A percentile compares a stretch with the other conserved stretches of the same genome.
Conservation (phyloP, 2,888 invertebrate species). For the Bellardia bayeri region DNA sequence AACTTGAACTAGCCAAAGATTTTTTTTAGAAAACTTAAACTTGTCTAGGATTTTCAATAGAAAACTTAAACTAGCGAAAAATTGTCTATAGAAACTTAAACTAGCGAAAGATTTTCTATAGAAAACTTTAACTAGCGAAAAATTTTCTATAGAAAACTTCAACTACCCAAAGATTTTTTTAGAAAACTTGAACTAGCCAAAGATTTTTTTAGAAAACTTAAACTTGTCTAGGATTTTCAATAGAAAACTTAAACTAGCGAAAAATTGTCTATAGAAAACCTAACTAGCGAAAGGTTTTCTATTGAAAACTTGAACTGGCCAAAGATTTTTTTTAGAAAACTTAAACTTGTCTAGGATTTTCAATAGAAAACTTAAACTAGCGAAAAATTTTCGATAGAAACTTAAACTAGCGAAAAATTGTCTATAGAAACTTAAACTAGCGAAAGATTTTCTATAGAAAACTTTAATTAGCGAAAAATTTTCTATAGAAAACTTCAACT, state of each 20-base stretch:
- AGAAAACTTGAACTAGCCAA: neutral
- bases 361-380: neutral
- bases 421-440: neutral
- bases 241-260: neutral
- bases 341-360: neutral
- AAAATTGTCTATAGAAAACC: neutral
- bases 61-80: too few relatives aligned
- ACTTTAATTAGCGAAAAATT: neutral
- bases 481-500: neutral
- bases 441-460: neutral
- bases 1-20: neutral
- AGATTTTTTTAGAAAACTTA: neutral
- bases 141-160: neutral
- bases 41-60: too few relatives aligned
- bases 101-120: too few relatives aligned
- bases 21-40: neutral
- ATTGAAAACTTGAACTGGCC: neutral
- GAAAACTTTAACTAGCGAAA: neutral
- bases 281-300: neutral
- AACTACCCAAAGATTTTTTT: neutral
- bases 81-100: neutral
- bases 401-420: neutral
- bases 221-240: neutral
- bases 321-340: slow-evolving; percentile 5
- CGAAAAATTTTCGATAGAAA: neutral